Evolutionary conservation across 2,113 vertebrate species (phyloP), one percentile per base, ranked within the genome.

Genomic region (Anhinga anhinga): DNA sequence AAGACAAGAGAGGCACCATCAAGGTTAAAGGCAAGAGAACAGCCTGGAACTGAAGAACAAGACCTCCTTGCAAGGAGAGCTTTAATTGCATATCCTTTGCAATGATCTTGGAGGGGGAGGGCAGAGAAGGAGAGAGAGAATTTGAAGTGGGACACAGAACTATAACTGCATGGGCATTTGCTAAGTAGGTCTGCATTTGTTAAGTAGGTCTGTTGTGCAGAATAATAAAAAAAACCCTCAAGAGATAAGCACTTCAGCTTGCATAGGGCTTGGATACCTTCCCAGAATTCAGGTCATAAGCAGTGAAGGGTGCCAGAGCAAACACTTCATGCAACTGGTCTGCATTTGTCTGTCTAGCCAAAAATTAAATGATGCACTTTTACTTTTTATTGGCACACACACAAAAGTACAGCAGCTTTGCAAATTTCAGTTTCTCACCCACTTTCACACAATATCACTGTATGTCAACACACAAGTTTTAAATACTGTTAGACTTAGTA

Each of bases 241-340:
- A 82, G 66, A 93, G 93, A 96, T 94, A 97, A 94, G 95, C 78
- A 86, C 71, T 91, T 82, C 91, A 86, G 95, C 55, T 62, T 91
- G 62, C 66, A 74, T 0, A 88, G 76, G 19, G 34, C 52, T 91
- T 97, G 97, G 97, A 95, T 15, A 71, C 50, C 76, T 86, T 95
- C 95, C 97, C 96, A 96, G 95, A 96, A 95, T 78, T 78, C 91
- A 96, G 95, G 89, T 88, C 96, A 95, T 69, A 86, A 91, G 89
- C 89, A 63, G 55, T 11, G 32, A 79, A 58, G 87, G 63, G 87
- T 93, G 95, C 94, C 97, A 97, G 95, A 96, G 94, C 87, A 95
- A 95, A 97, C 89, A 94, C 89, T 95, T 96, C 36, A 94, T 1
- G 4, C 78, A 95, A 95, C 45, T 82, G 66, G 62, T 77, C 89